Evolutionary conservation across 2,797 vertebrate genomes (phyloP), one percentile per base, ranked within the genome.

Genomic region (Nasua narica): DNA sequence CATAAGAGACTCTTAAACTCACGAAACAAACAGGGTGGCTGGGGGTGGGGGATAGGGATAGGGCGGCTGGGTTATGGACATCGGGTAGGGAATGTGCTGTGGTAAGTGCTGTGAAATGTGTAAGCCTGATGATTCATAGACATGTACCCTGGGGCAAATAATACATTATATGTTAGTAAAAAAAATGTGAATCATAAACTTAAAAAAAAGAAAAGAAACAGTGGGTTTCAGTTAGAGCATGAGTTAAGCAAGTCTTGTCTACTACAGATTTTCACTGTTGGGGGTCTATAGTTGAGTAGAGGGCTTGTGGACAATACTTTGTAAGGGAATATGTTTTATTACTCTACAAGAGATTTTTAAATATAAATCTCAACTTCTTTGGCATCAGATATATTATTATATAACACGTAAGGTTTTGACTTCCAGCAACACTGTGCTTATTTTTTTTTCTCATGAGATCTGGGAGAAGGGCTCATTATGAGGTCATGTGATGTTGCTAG

Each of bases 401-500:
- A 67, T n/a, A 85, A 25, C 9, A 67, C 4, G 0, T 46, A 6
- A 18, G 25, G 5, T 0, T 72, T 92, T 69, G 86, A 90, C 27
- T 67, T 72, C 82, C 50, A 70, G 50, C 16, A 16, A 43, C 74
- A 25, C 46, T 67, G 37, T n/a, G 5, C 50, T 92, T 78, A 48
- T 52, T 67, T 11, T 87, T 87, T 96, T 90, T 67, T 67, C 67
- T 95, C 65, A 60, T 43, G n/a, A 25, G 14, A 50, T 92, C 37
- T 72, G n/a, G 40, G n/a, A 93, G 29, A 90, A 50, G 43, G 35
- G 16, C 15, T 86, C 46, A 21, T 56, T 58, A 46, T 43, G n/a
- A 86, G 46, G 21, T 14, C 70, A 10, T 37, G 15, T 9, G 27
- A 3, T 52, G 95, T 97, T 96, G 83, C 89, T 94, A 97, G 32